Evolutionary conservation across 1,140 invertebrate species (phyloP), one percentile per base, ranked within the genome.

Genomic region (Trypoxylus dichotomus): DNA sequence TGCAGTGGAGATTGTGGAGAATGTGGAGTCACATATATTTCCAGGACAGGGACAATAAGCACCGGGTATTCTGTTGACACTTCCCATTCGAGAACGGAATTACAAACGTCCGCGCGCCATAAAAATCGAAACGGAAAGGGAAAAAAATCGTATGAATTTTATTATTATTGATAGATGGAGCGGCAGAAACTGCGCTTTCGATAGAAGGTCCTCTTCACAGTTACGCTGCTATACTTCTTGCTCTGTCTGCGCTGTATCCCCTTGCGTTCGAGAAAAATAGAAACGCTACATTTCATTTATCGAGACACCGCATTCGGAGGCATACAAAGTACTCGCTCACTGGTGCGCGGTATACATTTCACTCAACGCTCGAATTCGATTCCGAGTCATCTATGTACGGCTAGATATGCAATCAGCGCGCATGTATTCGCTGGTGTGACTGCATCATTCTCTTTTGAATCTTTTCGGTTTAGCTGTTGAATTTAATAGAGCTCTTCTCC

Each of bases 81-180:
- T 63, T 19, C 25, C 21, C 8, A 63, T 63, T 24, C 60, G 10
- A 19, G 24, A 63, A 3, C 19, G 13, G 60, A 63, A 63, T 63
- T 21, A 25, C 60, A 63, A 5, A 63, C 60, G 60, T 63, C 21
- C 60, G n/a, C 21, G 60, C 19, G 5, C 21, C 24, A 63, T 63
- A 21, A 21, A 63, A 63, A 24, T 63, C 60, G 60, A 63, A 63
- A 24, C 24, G 13, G 13, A 63, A 63, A 24, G 21, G 13, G 13
- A 63, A 63, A 63, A 63, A 15, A 47, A 37, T 37, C 47, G 47
- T 13, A 21, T 21, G 47, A 21, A 58, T 63, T 63, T 63, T 63
- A 63, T 63, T 63, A 63, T 63, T 63, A 63, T 63, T 63, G 60
- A 63, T 63, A 63, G 60, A 63, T 63, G 60, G 60, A 63, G 60